Evolutionary conservation across 2,888 invertebrate species (phyloP), one percentile per base, ranked within the genome.

Genomic region (Lacanobia oleracea): DNA sequence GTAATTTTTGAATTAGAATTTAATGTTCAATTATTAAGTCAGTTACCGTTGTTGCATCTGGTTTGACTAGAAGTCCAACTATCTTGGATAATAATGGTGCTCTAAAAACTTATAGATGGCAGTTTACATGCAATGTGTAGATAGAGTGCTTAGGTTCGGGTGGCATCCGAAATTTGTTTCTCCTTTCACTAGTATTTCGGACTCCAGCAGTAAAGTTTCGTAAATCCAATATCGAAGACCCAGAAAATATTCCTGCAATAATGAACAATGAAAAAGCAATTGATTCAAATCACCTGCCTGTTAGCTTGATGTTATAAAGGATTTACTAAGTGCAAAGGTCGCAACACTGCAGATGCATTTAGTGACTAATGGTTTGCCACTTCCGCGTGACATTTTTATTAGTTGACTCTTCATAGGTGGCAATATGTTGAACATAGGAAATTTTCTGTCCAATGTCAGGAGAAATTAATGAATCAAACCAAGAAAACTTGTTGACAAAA

Each of bases 381-480:
- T 82, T 74, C 74, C 60, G 53, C 61, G 50, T 59, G 66, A 73
- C 82, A 82, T 80, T 80, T 79, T 79, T 78, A 78, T 82, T 73
- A 48, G 74, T 60, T 69, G 74, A 69, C 48, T 82, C 67, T 63
- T 69, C 23, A 56, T 51, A 63, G 57, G 62, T 54, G 60, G 40
- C 60, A 48, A 70, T 60, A 37, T 81, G 66, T 60, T 50, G 3
- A 51, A 67, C 77, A 77, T 54, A 67, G 53, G 33, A 77, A 81
- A 77, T 71, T 56, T 66, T 71, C 33, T 77, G 77, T 76, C 18
- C 6, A 10, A 51, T 40, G 62, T 60, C 77, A 77, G 77, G 23
- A 51, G 21, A 63, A 63, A 77, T 81, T 67, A 71, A 79, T 82
- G 56, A 56, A 64, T 23, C 37, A 40, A 51, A 70, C 18, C 18